Evolutionary conservation across 2,888 invertebrate genomes (phyloP).

Genomic region (Phalera bucephala): DNA sequence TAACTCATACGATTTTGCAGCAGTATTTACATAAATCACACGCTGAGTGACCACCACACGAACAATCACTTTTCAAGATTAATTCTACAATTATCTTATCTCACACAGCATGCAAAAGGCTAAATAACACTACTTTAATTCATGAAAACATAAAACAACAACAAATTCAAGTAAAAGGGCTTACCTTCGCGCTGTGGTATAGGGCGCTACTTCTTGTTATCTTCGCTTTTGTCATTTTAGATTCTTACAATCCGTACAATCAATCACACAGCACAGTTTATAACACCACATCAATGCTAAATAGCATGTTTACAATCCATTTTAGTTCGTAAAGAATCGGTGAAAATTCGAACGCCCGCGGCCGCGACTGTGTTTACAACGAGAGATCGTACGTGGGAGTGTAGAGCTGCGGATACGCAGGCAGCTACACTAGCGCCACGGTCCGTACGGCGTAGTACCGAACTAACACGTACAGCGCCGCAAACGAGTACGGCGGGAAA

Average conservation of each 20-base stretch:
- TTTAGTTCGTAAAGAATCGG: conserved; percentile 51
- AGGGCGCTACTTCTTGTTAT: conserved; percentile 84
- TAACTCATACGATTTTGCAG: too few relatives aligned
- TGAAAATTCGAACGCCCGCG: conserved; percentile 51
- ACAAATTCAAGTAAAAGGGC: conserved; percentile 39
- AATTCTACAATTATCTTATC: not conserved
- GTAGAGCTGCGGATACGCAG: conserved; percentile 51
- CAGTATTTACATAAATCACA: conserved; percentile 42
- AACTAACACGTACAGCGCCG: conserved; percentile 59
- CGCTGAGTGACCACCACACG: conserved; percentile 18
- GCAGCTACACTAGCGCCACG: conserved; percentile 56
- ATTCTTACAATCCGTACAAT: conserved; percentile 43
- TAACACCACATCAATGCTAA: conserved; percentile 54
- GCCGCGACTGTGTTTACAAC: conserved; percentile 69
- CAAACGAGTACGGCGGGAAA: conserved; percentile 50
- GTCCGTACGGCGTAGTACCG: conserved; percentile 52
- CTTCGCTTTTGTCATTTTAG: conserved; percentile 84
- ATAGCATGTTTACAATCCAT: conserved; percentile 58
- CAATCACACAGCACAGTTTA: conserved; percentile 52
- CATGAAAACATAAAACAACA: conserved; percentile 25
- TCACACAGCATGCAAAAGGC: not conserved
- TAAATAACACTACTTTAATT: conserved; percentile 20
- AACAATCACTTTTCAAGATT: not conserved
- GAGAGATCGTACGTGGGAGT: conserved; percentile 75
- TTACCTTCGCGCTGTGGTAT: conserved; percentile 90